phyloP scores from a whole-genome alignment of 2,113 vertebrate species.

The Pomatorhinus ruficollis region DNA sequence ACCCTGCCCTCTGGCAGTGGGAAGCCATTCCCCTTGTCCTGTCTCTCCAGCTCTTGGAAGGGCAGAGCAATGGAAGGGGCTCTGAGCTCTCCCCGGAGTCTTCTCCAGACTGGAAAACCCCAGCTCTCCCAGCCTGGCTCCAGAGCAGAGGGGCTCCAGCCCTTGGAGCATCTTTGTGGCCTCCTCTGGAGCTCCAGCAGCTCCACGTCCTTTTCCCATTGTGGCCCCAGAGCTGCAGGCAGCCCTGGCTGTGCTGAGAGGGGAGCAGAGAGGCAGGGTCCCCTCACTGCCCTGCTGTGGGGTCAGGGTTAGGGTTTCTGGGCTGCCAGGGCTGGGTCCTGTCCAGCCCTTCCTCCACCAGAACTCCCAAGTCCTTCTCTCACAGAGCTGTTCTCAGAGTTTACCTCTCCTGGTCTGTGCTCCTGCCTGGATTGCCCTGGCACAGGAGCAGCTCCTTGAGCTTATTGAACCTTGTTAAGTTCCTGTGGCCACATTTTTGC shows the following conservation, averaged over 20 bases:
- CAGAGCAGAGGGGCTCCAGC: not conserved
- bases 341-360: not conserved
- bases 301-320: not conserved
- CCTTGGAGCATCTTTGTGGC: not conserved
- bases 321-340: not conserved
- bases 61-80: not conserved
- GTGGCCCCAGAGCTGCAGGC: not conserved
- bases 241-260: not conserved
- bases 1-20: not conserved
- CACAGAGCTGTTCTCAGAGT: not conserved
- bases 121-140: not conserved
- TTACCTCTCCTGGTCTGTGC: not conserved
- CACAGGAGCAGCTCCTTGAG: not conserved
- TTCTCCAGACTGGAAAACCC: not conserved
- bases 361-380: not conserved
- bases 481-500: not conserved
- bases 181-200: not conserved
- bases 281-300: not conserved
- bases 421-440: accelerated
- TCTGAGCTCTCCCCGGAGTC: not conserved
- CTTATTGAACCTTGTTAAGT: not conserved
- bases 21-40: not conserved
- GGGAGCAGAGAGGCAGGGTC: not conserved
- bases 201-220: accelerated
- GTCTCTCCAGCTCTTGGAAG: not conserved